These are phyloP conservation scores for Pithys albifrons DNA, from an alignment of 2,113 vertebrate genomes.

Conservation along the genomic window DNA sequence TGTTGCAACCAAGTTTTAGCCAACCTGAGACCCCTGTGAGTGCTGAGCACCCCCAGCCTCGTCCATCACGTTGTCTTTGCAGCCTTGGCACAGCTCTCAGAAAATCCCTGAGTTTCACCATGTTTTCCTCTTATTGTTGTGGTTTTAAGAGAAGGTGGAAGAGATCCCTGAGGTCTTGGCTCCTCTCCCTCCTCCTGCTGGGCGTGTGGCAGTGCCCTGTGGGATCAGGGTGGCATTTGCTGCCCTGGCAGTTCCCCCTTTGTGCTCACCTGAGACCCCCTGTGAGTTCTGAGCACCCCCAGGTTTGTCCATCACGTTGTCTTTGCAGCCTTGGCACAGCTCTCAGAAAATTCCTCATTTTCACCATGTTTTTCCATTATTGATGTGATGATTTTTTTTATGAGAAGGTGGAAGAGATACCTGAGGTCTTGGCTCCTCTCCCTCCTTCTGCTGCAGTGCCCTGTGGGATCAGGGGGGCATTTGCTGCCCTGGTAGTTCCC, in stretches of 20 bases:
- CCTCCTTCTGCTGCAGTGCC: neutral
- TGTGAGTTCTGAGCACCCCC: fast-evolving
- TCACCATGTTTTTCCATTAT: neutral
- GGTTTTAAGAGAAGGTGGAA: too few relatives aligned
- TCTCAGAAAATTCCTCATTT: neutral
- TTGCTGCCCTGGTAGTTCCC: neutral
- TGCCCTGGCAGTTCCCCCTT: neutral
- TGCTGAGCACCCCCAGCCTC: too few relatives aligned
- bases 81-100: too few relatives aligned
- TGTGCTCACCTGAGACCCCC: neutral
- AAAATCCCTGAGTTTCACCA: too few relatives aligned
- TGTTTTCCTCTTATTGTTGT: too few relatives aligned
- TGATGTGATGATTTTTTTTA: neutral
- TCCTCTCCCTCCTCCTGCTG: neutral
- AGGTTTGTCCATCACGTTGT: fast-evolving
- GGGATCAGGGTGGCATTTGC: neutral
- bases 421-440: neutral
- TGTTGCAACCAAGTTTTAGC: too few relatives aligned
- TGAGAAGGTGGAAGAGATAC: neutral
- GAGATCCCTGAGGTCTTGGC: neutral
- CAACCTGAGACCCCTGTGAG: too few relatives aligned
- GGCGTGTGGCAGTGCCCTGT: neutral
- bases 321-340: neutral
- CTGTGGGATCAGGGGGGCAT: neutral
- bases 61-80: too few relatives aligned